Evolutionary conservation across 53 echinoderm and acorn worm species (phyloP).

Genomic region (Patiria pectinifera): DNA sequence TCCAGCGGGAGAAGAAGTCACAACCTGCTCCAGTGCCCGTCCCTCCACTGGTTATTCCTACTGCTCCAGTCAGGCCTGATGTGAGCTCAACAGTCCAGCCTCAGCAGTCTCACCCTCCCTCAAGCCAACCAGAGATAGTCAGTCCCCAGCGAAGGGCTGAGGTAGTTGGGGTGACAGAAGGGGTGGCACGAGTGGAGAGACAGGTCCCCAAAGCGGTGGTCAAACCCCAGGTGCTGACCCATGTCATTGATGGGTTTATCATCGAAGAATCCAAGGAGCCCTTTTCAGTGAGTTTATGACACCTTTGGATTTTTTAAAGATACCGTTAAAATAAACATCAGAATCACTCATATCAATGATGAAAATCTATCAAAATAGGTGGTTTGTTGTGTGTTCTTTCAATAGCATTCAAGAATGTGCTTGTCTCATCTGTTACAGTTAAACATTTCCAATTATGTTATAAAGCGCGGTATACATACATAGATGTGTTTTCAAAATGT

Average conservation of each 20-base stretch:
- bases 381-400: neutral
- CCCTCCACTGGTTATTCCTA: slow-evolving; percentile 49
- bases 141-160: slow-evolving; percentile 47
- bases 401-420: too few species aligned
- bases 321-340: too few species aligned
- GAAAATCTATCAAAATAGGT: neutral
- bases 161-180: slow-evolving; percentile 47
- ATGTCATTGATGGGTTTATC: slow-evolving; percentile 98
- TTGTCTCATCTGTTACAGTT: too few species aligned
- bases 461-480: too few species aligned
- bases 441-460: too few species aligned
- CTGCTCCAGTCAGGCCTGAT: slow-evolving; percentile 44
- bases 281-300: slow-evolving; percentile 81
- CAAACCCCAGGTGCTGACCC: slow-evolving; percentile 94
- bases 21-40: slow-evolving; percentile 9
- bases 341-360: too few species aligned
- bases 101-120: neutral
- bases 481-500: too few species aligned
- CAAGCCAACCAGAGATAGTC: slow-evolving; percentile 44
- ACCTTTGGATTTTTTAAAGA: neutral
- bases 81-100: slow-evolving; percentile 35
- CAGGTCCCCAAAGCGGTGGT: slow-evolving; percentile 90
- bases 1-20: slow-evolving; percentile 60
- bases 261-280: slow-evolving; percentile 98
- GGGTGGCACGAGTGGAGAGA: slow-evolving; percentile 66